Percentiles rank a stretch among this genome's conserved stretches.
Evolutionary conservation across 1,140 invertebrate genomes (phyloP).

Genomic region (Diachasma alloeum): DNA sequence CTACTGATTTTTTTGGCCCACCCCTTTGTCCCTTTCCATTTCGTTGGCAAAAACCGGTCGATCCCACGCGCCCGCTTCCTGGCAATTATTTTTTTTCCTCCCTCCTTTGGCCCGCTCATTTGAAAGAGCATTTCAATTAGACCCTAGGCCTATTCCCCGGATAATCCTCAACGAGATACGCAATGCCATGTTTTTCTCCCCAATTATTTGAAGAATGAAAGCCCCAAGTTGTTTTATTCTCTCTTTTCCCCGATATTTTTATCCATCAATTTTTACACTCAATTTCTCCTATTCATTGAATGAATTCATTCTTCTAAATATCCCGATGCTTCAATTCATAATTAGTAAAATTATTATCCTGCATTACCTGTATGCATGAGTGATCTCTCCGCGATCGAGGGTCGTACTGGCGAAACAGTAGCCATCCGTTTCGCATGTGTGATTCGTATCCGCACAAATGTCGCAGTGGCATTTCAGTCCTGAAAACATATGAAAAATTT

Average conservation of each 20-base stretch:
- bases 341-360: conserved; percentile 27
- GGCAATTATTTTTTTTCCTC: conserved; percentile 16
- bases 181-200: background rate
- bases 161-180: conserved; percentile 7
- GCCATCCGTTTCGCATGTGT: conserved; percentile 88
- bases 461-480: conserved; percentile 80
- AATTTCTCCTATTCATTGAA: no score
- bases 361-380: conserved; percentile 78
- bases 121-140: conserved; percentile 18
- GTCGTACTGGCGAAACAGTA: conserved; percentile 85
- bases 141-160: background rate
- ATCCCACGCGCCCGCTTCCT: conserved; percentile 20
- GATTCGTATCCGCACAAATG: conserved; percentile 78
- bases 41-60: conserved; percentile 18
- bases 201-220: background rate
- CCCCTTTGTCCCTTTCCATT: background rate
- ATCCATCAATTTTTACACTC: background rate
- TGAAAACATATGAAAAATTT: conserved; percentile 51
- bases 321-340: background rate
- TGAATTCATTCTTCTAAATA: background rate
- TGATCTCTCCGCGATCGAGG: conserved; percentile 69
- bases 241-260: background rate
- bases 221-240: background rate
- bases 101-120: background rate
- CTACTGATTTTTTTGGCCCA: background rate